phyloP scores from a whole-genome alignment of 2,797 vertebrate species.

The Thamnophis elegans region DNA sequence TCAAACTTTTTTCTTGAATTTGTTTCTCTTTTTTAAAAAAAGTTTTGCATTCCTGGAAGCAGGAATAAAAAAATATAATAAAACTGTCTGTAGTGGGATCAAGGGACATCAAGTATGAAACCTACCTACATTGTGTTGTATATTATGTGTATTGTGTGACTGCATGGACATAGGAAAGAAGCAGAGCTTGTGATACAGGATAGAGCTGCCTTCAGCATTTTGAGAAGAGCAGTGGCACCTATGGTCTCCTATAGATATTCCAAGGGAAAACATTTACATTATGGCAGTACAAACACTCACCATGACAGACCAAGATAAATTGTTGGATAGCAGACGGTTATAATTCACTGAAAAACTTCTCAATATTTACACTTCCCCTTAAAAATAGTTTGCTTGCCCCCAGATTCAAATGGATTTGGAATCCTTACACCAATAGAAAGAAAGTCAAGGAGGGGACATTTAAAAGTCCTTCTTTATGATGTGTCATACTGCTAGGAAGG shows the following conservation, averaged over 20 bases:
- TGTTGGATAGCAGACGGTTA: not conserved
- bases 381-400: not conserved
- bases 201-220: not conserved
- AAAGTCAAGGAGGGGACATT: not conserved
- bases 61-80: not conserved
- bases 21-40: not conserved
- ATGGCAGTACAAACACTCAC: not conserved
- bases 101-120: not conserved
- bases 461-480: not conserved
- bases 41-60: not conserved
- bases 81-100: not conserved
- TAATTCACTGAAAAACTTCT: not conserved
- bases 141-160: not conserved
- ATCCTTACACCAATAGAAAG: not conserved
- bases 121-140: not conserved
- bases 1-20: not conserved
- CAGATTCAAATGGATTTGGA: not conserved
- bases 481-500: not conserved
- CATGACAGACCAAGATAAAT: not conserved
- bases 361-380: not conserved
- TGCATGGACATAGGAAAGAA: not conserved
- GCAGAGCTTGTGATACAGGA: not conserved
- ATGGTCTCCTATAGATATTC: not conserved
- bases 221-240: not conserved
- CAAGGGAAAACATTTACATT: not conserved